These are phyloP conservation scores for Rhogogaster chlorosoma DNA, from an alignment of 2,888 invertebrate genomes.

Conservation along the genomic window DNA sequence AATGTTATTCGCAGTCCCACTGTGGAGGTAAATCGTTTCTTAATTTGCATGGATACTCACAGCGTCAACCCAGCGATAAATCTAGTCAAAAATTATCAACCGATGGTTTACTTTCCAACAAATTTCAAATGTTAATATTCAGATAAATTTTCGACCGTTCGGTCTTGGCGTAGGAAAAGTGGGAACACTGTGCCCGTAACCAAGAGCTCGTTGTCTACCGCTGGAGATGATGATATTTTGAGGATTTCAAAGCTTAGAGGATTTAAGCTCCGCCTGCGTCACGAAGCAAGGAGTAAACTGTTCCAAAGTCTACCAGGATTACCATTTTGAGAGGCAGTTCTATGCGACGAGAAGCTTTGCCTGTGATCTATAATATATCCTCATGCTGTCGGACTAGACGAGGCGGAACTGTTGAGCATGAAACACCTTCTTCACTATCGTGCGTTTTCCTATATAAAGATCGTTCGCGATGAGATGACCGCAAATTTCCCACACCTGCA, in stretches of 20 bases:
- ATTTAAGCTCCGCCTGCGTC: slow-evolving; percentile 19
- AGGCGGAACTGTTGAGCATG: not conserved
- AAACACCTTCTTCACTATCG: not conserved
- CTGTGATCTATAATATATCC: slow-evolving; percentile 30
- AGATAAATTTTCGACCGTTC: not conserved
- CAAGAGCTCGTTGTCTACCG: slow-evolving; percentile 25
- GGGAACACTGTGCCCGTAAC: not conserved
- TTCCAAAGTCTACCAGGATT: slow-evolving; percentile 42
- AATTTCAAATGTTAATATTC: not conserved
- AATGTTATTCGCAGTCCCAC: not conserved
- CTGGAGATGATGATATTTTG: slow-evolving; percentile 35
- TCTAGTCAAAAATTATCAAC: not conserved
- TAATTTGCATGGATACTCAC: not conserved
- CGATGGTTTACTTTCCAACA: not conserved
- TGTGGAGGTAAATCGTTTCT: not conserved
- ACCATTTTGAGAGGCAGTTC: slow-evolving; percentile 43
- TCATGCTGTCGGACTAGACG: slow-evolving; percentile 2
- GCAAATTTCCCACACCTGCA: not conserved
- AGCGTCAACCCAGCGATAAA: not conserved
- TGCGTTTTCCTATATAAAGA: not conserved
- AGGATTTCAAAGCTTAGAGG: slow-evolving; percentile 45
- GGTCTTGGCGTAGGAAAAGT: not conserved
- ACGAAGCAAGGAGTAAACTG: slow-evolving; percentile 42
- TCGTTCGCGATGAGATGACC: not conserved
- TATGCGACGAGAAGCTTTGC: slow-evolving; percentile 33